Percentiles rank a stretch among this genome's conserved stretches.
phyloP scores from a whole-genome alignment of 2,888 invertebrate species.

The Venusia cambrica region DNA sequence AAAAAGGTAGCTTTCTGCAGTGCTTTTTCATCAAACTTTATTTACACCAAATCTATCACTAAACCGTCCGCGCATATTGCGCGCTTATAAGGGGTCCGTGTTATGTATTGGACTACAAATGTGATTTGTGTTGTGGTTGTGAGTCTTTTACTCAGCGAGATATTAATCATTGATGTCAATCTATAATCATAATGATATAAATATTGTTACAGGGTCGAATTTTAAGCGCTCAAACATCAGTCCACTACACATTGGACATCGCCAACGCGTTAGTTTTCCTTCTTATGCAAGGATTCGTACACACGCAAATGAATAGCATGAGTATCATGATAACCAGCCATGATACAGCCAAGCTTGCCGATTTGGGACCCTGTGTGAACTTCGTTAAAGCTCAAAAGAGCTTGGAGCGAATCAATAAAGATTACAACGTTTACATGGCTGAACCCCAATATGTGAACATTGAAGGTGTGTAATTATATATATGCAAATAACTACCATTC shows the following conservation, averaged over 20 bases:
- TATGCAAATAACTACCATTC: too few relatives aligned
- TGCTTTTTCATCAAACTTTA: too few relatives aligned
- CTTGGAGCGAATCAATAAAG: conserved; percentile 28
- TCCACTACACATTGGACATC: conserved; percentile 66
- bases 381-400: conserved; percentile 32
- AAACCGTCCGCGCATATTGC: too few relatives aligned
- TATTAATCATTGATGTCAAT: too few relatives aligned
- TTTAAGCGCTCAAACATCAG: conserved; percentile 61
- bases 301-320: conserved; percentile 66
- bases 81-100: too few relatives aligned
- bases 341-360: conserved; percentile 68
- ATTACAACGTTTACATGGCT: conserved; percentile 52
- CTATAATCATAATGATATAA: not conserved
- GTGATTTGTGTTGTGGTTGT: too few relatives aligned
- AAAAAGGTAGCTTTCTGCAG: too few relatives aligned
- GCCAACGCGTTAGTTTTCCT: conserved; percentile 70
- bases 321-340: conserved; percentile 64
- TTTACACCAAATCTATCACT: too few relatives aligned
- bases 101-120: too few relatives aligned
- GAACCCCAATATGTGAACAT: conserved; percentile 74
- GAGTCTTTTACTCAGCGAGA: too few relatives aligned
- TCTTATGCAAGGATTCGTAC: conserved; percentile 70
- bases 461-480: conserved; percentile 50
- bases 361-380: conserved; percentile 57
- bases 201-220: conserved; percentile 54